These are phyloP conservation scores for Nomada flava DNA, from an alignment of 2,888 invertebrate genomes.

Conservation along the genomic window DNA sequence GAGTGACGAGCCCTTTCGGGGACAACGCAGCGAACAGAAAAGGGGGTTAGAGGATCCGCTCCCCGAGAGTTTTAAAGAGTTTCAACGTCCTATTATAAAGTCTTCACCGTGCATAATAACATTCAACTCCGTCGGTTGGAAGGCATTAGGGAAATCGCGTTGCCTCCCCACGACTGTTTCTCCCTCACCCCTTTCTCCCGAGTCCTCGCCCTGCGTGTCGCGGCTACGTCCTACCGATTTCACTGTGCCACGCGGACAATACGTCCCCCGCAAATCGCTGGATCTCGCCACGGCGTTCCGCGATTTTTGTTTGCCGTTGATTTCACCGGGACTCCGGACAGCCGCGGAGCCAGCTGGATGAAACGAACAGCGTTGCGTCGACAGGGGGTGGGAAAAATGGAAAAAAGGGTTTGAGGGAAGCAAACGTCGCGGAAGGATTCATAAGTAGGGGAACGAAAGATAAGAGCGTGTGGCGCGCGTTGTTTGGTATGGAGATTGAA, in stretches of 20 bases:
- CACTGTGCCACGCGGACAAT: slow-evolving; percentile 50
- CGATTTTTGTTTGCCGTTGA: slow-evolving; percentile 71
- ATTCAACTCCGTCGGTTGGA: slow-evolving; percentile 81
- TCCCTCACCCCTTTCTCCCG: slow-evolving; percentile 45
- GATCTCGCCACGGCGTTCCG: slow-evolving; percentile 56
- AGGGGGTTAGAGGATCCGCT: slow-evolving; percentile 33
- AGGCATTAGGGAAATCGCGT: slow-evolving; percentile 83
- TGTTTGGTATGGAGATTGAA: slow-evolving; percentile 53
- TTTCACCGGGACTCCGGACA: slow-evolving; percentile 69
- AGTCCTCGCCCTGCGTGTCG: not conserved
- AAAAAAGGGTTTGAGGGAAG: slow-evolving; percentile 11
- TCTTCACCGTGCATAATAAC: slow-evolving; percentile 84
- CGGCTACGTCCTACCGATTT: slow-evolving; percentile 23
- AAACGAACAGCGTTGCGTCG: slow-evolving; percentile 7
- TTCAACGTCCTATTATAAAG: slow-evolving; percentile 83
- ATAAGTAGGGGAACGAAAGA: slow-evolving; percentile 44
- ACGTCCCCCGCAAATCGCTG: slow-evolving; percentile 58
- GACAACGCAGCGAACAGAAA: slow-evolving; percentile 17
- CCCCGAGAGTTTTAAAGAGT: slow-evolving; percentile 81
- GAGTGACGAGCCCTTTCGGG: slow-evolving; percentile 28
- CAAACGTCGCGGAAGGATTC: slow-evolving; percentile 33
- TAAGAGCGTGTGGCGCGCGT: slow-evolving; percentile 21
- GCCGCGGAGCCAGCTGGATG: not conserved
- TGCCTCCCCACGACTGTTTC: slow-evolving; percentile 55
- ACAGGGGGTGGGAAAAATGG: not conserved